These are phyloP conservation scores for Tinea pellionella DNA, from an alignment of 2,888 invertebrate species.

Conservation along the genomic window DNA sequence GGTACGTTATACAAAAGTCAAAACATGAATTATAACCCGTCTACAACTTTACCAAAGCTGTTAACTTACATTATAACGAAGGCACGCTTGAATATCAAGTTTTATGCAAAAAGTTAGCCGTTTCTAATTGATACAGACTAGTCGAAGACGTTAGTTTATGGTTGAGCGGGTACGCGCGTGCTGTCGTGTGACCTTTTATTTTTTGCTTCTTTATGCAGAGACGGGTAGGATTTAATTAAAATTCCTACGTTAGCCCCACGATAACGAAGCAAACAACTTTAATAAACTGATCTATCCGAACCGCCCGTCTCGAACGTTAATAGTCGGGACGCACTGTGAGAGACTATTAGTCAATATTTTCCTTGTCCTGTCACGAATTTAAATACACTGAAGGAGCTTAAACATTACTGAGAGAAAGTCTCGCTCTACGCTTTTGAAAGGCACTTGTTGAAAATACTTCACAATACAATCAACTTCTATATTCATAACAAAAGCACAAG, in stretches of 20 bases:
- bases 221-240: slow-evolving; percentile 27
- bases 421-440: background rate
- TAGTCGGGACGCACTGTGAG: background rate
- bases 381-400: background rate
- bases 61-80: background rate
- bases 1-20: background rate
- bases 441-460: slow-evolving; percentile 1
- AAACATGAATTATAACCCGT: background rate
- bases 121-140: slow-evolving; percentile 1
- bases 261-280: background rate
- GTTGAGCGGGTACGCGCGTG: slow-evolving; percentile 29
- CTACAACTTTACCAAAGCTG: background rate
- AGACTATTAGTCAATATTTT: background rate
- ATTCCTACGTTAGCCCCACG: slow-evolving; percentile 21
- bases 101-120: background rate
- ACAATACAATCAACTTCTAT: background rate
- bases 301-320: no score
- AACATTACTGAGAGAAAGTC: background rate
- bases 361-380: background rate
- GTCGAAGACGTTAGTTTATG: background rate
- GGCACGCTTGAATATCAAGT: background rate
- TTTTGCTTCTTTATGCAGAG: slow-evolving; percentile 28
- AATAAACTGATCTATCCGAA: background rate
- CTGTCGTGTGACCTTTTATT: slow-evolving; percentile 41
- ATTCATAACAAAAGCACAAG: slow-evolving; percentile 14